phyloP scores from a whole-genome alignment of 2,888 invertebrate species.

The Kryphioiulus occultus region DNA sequence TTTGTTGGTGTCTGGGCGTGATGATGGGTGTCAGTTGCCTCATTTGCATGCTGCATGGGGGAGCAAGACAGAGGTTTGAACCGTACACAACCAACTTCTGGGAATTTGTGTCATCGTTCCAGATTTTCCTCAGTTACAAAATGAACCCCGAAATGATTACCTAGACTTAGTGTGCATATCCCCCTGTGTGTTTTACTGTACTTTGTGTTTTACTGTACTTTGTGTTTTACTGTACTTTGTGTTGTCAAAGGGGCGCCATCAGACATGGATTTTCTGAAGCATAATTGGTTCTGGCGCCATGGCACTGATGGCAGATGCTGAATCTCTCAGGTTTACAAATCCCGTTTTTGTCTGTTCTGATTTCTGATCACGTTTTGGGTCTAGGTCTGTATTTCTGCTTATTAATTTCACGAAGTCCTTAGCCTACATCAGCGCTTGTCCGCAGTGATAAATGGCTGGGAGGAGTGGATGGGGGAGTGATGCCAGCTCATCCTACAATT shows the following conservation, averaged over 20 bases:
- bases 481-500: slow-evolving; percentile 21
- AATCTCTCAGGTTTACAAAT: background rate
- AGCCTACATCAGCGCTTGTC: background rate
- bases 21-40: slow-evolving; percentile 13
- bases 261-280: background rate
- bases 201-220: too few relatives aligned
- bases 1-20: background rate
- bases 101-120: slow-evolving; percentile 39
- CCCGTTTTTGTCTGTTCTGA: slow-evolving; percentile 24
- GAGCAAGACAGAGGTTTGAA: background rate
- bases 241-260: background rate
- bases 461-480: background rate
- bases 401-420: slow-evolving; percentile 32
- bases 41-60: slow-evolving; percentile 3
- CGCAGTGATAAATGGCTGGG: background rate
- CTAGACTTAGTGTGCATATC: background rate
- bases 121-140: background rate
- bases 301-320: background rate
- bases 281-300: background rate
- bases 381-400: background rate
- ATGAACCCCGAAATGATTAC: background rate
- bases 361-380: slow-evolving; percentile 2
- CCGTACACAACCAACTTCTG: background rate
- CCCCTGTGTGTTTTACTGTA: background rate
- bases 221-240: background rate